Conservation (phyloP, 2,113 vertebrate genomes). For the Psephotus haematonotus region DNA sequence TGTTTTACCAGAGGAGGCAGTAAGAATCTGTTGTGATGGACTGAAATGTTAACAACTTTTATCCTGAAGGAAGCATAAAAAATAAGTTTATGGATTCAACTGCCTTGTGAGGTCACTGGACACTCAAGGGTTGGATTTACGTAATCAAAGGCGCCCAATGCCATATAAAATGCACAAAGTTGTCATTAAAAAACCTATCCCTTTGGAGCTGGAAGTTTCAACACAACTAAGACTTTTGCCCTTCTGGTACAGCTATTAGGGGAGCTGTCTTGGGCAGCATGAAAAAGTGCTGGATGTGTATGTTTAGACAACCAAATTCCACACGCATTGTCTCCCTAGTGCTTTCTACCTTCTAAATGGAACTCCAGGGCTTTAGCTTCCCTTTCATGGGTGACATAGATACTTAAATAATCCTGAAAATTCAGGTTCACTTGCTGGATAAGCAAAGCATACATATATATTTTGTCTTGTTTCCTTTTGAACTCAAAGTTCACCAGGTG, state of each 20-base stretch:
- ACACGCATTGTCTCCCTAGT: background rate
- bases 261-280: background rate
- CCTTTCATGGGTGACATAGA: accelerated
- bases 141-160: background rate
- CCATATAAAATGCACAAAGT: background rate
- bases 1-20: background rate
- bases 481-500: background rate
- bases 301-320: background rate
- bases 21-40: background rate
- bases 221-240: background rate
- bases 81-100: background rate
- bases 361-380: background rate
- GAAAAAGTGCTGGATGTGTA: background rate
- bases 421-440: background rate
- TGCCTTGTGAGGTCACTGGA: background rate
- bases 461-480: background rate
- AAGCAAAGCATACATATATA: background rate
- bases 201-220: background rate
- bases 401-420: background rate
- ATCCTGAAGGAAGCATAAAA: background rate
- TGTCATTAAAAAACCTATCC: background rate
- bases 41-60: background rate
- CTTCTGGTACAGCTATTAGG: background rate
- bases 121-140: background rate
- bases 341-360: background rate